Percentiles rank a stretch among this genome's conserved stretches.
Conservation (phyloP, 1,140 invertebrate species). For the Aphis craccivora region DNA sequence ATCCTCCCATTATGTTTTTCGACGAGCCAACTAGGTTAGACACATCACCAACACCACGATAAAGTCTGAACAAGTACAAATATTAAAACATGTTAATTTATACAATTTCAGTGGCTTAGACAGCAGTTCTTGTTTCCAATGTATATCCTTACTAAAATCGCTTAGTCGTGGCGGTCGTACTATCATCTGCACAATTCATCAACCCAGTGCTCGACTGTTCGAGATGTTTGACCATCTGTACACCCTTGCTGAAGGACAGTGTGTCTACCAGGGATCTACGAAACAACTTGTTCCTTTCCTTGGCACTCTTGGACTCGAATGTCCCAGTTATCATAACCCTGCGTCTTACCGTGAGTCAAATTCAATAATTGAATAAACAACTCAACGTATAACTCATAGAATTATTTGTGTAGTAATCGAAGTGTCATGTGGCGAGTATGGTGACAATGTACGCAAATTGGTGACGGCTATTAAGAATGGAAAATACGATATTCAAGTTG, state of each 20-base stretch:
- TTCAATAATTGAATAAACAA: background rate
- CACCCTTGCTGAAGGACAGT: constrained; percentile 85
- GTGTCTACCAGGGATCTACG: constrained; percentile 85
- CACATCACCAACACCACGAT: background rate
- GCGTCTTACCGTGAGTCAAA: constrained; percentile 86
- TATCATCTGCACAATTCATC: constrained; percentile 95
- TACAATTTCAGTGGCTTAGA: constrained; percentile 82
- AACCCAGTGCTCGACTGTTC: constrained; percentile 92
- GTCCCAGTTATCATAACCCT: constrained; percentile 94
- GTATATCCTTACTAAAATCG: constrained; percentile 80
- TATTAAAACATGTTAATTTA: constrained; percentile 24
- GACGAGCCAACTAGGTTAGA: constrained; percentile 90
- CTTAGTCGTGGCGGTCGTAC: constrained; percentile 87
- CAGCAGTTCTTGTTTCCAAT: constrained; percentile 88
- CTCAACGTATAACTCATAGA: background rate
- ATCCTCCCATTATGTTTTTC: constrained; percentile 97
- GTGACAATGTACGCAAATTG: constrained; percentile 84
- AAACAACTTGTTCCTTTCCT: constrained; percentile 83
- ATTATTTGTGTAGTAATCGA: constrained; percentile 76
- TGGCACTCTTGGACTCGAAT: constrained; percentile 76
- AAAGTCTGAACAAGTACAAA: background rate
- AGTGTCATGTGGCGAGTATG: constrained; percentile 93
- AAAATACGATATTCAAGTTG: constrained; percentile 76
- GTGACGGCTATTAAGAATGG: constrained; percentile 85
- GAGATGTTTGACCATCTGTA: constrained; percentile 96